Conservation (phyloP, 2,888 invertebrate genomes). For the Leptura quadrifasciata region DNA sequence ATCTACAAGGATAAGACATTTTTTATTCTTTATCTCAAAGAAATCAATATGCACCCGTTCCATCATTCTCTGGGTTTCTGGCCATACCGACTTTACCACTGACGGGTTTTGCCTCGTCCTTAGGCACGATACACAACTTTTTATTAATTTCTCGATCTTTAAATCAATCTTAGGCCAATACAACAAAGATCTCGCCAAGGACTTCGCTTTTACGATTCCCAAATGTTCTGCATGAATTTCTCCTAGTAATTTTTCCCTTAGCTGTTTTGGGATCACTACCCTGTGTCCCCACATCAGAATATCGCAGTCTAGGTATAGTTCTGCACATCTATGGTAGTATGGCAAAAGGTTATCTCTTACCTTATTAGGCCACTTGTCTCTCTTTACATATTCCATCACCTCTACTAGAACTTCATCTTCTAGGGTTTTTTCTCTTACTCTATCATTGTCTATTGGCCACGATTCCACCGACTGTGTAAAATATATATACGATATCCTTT, state of each 20-base stretch:
- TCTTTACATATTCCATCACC: slow-evolving; percentile 16
- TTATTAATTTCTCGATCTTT: no score
- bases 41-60: slow-evolving; percentile 41
- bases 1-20: slow-evolving; percentile 28
- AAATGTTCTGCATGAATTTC: no score
- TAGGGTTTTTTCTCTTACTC: slow-evolving; percentile 9
- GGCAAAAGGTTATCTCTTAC: slow-evolving; percentile 1
- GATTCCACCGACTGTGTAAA: slow-evolving; percentile 19
- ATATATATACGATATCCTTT: slow-evolving; percentile 19
- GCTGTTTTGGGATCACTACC: no score
- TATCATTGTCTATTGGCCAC: slow-evolving; percentile 36
- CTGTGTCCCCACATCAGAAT: no score
- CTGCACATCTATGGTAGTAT: slow-evolving; percentile 23
- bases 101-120: slow-evolving; percentile 33
- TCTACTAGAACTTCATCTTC: slow-evolving; percentile 23
- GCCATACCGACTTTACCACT: slow-evolving; percentile 16
- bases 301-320: slow-evolving; percentile 25
- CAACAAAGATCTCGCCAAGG: no score
- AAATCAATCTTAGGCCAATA: no score
- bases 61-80: slow-evolving; percentile 16
- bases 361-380: slow-evolving; percentile 29
- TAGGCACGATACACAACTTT: no score
- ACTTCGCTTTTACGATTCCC: no score
- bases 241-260: no score
- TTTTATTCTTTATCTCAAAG: slow-evolving; percentile 25